Conservation (phyloP, 2,888 invertebrate genomes). For the Agapostemon virescens region DNA sequence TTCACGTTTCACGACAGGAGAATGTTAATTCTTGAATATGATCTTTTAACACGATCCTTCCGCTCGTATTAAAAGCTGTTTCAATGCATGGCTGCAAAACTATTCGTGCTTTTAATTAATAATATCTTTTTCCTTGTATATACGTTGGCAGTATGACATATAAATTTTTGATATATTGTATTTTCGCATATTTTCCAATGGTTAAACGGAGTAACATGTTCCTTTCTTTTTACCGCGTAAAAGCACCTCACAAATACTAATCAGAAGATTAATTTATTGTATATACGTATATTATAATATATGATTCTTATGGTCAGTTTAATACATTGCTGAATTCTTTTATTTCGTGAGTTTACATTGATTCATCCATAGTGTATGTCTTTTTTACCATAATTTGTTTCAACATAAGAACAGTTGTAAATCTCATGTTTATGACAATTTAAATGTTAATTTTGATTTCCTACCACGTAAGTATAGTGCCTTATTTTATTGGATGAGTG, state of each 20-base stretch:
- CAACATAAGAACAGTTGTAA: conserved; percentile 42
- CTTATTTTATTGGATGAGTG: background rate
- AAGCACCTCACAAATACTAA: conserved; percentile 15
- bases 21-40: conserved; percentile 42
- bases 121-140: conserved; percentile 27
- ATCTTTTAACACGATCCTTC: background rate
- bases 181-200: conserved; percentile 11
- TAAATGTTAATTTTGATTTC: conserved; percentile 43
- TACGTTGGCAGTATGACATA: conserved; percentile 25
- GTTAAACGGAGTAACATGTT: conserved; percentile 12
- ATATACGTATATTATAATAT: conserved; percentile 34
- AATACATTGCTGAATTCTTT: conserved; percentile 31
- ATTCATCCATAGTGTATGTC: conserved; percentile 24
- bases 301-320: conserved; percentile 34
- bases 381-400: conserved; percentile 27
- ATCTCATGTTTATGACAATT: conserved; percentile 43
- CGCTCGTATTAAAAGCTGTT: background rate
- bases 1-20: conserved; percentile 63
- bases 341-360: conserved; percentile 21
- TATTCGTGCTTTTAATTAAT: conserved; percentile 5
- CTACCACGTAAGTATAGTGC: conserved; percentile 58
- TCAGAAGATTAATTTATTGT: conserved; percentile 42
- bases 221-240: conserved; percentile 11
- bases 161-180: conserved; percentile 27
- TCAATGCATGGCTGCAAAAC: conserved; percentile 33